Base-by-base conservation (phyloP, 2,888 invertebrate genomes). In the Nomada ferruginata region DNA sequence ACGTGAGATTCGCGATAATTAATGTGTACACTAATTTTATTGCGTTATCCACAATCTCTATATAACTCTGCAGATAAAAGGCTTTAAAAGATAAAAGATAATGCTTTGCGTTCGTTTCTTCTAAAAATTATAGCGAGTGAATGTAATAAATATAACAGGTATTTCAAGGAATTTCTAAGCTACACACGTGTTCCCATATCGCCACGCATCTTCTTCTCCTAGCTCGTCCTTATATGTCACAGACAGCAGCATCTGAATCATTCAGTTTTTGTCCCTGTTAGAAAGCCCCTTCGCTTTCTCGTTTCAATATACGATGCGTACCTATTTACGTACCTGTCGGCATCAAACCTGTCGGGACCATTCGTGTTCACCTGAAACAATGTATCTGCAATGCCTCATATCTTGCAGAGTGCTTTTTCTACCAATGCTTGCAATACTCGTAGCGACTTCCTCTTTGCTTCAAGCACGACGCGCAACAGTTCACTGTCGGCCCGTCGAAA, bases 271-370 rank as follows among this genome's bases (percentile, higher is more conserved):
- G 42, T 20, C 26, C 29, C 20, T 11, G 20, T 68, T 29, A 15
- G 15, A 29, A 61, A 20, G 42, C 36, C 13, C 52, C 20, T 68
- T 23, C 61, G 15, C 47, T 61, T 71, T 76, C 76, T 84, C 83
- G 47, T 63, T 79, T 74, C 63, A 52, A 55, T 50, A 20, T 18
- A 36, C 57, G 57, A 76, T 61, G 55, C 79, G n/a, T 68, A 47
- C 50, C 73, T 63, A 59, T 69, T 78, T 64, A 78, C 68, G 47
- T 61, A 69, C 47, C 59, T 52, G 59, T 60, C 60, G 29, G 23
- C 50, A 60, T 76, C 80, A 65, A 73, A 71, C 55, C 73, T 73
- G 80, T 80, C 76, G 57, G 53, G 60, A 55, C 69, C 63, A 64
- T 69, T 57, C 61, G 44, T 72, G 65, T 55, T 50, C 70, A 57